Evolutionary conservation across 2,888 invertebrate genomes (phyloP).

Genomic region (Margaritifera margaritifera): DNA sequence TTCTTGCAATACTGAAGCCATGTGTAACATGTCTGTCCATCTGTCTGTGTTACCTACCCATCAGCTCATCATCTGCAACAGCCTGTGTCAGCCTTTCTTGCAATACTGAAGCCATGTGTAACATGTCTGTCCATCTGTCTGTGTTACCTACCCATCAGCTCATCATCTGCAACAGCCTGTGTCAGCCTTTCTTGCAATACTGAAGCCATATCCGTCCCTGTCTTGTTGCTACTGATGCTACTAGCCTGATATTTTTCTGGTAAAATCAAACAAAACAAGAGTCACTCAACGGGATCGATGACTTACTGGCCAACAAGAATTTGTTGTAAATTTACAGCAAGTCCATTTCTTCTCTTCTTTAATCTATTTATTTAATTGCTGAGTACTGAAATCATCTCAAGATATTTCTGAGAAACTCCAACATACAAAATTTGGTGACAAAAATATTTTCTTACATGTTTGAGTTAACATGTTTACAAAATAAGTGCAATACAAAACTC

Average conservation of each 20-base stretch:
- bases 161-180: constrained; percentile 29
- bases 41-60: no score
- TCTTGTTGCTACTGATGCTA: constrained; percentile 55
- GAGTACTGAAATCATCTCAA: no score
- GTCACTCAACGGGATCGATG: background rate
- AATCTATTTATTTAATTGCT: no score
- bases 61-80: no score
- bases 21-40: no score
- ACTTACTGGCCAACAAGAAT: background rate
- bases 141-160: constrained; percentile 33
- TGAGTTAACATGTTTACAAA: no score
- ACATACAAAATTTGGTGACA: no score
- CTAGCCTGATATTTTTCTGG: constrained; percentile 47
- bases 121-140: background rate
- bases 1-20: no score
- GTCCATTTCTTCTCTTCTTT: no score
- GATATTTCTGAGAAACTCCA: no score
- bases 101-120: background rate
- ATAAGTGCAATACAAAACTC: no score
- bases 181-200: constrained; percentile 60
- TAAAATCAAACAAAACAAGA: background rate
- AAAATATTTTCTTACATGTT: no score
- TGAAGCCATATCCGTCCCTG: constrained; percentile 57
- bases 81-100: background rate
- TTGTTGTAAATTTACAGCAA: background rate